Conservation (phyloP, 1,140 invertebrate genomes). For the Homarus americanus region DNA sequence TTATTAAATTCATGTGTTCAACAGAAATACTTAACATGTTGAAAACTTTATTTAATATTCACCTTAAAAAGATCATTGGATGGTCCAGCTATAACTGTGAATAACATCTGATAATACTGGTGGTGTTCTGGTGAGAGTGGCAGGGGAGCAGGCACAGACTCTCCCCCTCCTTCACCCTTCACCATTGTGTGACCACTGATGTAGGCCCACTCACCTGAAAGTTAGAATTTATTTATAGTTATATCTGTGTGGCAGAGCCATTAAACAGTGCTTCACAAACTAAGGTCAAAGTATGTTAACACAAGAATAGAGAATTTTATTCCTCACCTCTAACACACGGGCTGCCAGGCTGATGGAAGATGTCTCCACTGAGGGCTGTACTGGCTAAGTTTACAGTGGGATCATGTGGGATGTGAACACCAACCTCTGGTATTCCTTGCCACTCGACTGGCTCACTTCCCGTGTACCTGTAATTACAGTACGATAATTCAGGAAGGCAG, state of each 20-base stretch:
- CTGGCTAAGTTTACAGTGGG: conserved; percentile 74
- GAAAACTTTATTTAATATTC: no score
- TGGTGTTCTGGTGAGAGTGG: conserved; percentile 39
- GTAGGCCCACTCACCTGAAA: conserved; percentile 54
- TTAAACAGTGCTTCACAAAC: no score
- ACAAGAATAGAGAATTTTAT: neutral
- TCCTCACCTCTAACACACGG: conserved; percentile 61
- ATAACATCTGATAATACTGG: conserved; percentile 58
- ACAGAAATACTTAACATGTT: no score
- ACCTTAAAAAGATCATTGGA: conserved; percentile 67
- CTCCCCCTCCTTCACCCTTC: conserved; percentile 47
- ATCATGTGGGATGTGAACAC: conserved; percentile 71
- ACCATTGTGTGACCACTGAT: conserved; percentile 58
- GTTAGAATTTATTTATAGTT: neutral
- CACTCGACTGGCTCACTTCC: conserved; percentile 71
- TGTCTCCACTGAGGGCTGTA: conserved; percentile 70
- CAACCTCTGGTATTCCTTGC: conserved; percentile 69
- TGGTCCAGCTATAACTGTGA: conserved; percentile 55
- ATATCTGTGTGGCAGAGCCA: no score
- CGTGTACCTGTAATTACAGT: conserved; percentile 70
- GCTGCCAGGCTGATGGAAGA: conserved; percentile 67
- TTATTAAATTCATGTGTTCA: no score
- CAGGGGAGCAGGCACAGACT: conserved; percentile 34
- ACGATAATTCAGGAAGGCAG: no score
- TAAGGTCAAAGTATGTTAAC: no score